Evolutionary conservation across 1,140 invertebrate species (phyloP), one percentile per base, ranked within the genome.

Genomic region (Alviniconcha marisindica): DNA sequence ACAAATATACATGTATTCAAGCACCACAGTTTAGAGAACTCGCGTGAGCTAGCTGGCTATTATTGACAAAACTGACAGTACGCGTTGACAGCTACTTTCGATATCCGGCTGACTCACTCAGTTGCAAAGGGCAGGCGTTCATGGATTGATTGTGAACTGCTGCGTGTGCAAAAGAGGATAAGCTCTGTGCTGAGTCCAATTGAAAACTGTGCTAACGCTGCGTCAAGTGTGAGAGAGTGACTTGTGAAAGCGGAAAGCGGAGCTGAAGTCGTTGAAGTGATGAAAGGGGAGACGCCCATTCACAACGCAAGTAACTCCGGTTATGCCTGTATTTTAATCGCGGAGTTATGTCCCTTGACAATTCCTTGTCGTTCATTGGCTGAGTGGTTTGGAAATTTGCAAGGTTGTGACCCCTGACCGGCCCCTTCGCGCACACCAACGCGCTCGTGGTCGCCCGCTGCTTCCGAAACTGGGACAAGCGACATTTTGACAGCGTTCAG

Each of bases 321-420:
- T n/a, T 76, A 21, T 42, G 40, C 33, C 28, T 21, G 28, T 38
- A 31, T 28, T 33, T 31, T 36, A n/a, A 18, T 0, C 24, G 31
- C 38, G 40, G 73, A 76, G 73, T 76, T 15, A 44, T 40, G 36
- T 76, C 73, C 73, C 73, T 44, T 76, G 10, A 40, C 38, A 3
- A 14, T 42, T 44, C 40, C 73, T 76, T n/a, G 36, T 76, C 73
- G 42, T 38, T 76, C 31, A 76, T 76, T 76, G 73, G 73, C 31
- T 40, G 73, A 24, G 40, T 44, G 73, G 73, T 76, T 74, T 76
- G 73, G 73, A 76, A 76, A 76, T 76, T 76, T 76, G 73, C 73
- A 76, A 76, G 73, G 73, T 76, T 40, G n/a, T 76, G 73, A 76
- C 38, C 73, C 73, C 73, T 76, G 73, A 76, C 73, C 73, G 73